Evolutionary conservation across 2,797 vertebrate species (phyloP).

Genomic region (Gadopsis marmoratus): DNA sequence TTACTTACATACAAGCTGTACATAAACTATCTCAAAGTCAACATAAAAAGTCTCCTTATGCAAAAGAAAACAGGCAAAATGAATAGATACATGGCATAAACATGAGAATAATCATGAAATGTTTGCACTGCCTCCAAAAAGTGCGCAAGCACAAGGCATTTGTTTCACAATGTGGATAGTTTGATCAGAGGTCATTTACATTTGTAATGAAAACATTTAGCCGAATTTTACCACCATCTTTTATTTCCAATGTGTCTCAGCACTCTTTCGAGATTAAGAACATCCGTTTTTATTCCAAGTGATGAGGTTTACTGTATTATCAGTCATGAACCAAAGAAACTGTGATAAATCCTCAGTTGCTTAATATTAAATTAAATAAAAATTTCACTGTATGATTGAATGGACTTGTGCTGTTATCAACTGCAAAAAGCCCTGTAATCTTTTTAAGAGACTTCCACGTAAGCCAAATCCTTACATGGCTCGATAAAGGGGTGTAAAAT

Average conservation of each 20-base stretch:
- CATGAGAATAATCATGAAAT: conserved; percentile 50
- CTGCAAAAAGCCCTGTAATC: conserved; percentile 17
- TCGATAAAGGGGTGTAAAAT: conserved; percentile 8
- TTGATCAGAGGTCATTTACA: conserved; percentile 24
- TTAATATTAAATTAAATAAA: background rate
- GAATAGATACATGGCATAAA: conserved; percentile 55
- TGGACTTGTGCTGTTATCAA: conserved; percentile 6
- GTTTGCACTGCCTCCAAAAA: conserved; percentile 57
- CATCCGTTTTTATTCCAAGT: background rate
- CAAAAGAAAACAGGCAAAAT: conserved; percentile 59
- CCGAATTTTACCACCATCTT: conserved; percentile 4
- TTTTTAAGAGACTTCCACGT: background rate
- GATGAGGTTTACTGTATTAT: conserved; percentile 9
- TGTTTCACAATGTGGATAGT: conserved; percentile 44
- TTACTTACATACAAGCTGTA: conserved; percentile 89
- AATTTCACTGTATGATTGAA: conserved; percentile 2
- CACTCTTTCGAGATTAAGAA: conserved; percentile 13
- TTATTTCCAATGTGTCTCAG: background rate
- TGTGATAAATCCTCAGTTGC: conserved; percentile 7
- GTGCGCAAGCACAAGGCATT: conserved; percentile 59
- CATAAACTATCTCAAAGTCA: conserved; percentile 78
- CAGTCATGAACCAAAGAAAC: conserved; percentile 23
- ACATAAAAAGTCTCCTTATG: conserved; percentile 65
- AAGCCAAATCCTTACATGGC: conserved; percentile 14
- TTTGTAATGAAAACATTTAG: conserved; percentile 19